Evolutionary conservation across 1,140 invertebrate genomes (phyloP).

Genomic region (Drosophila pachea): DNA sequence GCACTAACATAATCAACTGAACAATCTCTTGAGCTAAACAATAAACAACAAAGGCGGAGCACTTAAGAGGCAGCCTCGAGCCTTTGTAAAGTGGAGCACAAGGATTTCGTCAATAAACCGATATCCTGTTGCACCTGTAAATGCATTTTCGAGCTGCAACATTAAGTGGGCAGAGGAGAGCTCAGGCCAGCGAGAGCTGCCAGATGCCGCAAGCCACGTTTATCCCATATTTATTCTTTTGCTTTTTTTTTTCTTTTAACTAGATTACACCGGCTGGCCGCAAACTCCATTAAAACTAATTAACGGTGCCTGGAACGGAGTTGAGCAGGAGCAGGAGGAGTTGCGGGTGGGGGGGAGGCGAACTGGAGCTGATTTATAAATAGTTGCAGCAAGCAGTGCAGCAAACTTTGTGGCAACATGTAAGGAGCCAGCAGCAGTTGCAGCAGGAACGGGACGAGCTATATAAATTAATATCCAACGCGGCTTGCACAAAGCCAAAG

Average conservation of each 20-base stretch:
- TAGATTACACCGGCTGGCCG: constrained; percentile 15
- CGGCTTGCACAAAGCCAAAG: constrained; percentile 16
- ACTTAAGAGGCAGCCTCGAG: constrained; percentile 4
- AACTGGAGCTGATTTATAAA: constrained; percentile 18
- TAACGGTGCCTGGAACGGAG: constrained; percentile 36
- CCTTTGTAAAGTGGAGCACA: not conserved
- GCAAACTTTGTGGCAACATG: constrained; percentile 28
- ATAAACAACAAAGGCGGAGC: constrained; percentile 13
- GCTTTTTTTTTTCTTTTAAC: constrained; percentile 25
- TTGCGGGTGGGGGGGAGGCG: too few relatives aligned
- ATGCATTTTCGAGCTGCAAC: not conserved
- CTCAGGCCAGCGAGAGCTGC: not conserved
- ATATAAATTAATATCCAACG: constrained; percentile 55
- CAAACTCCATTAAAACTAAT: constrained; percentile 66
- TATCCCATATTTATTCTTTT: constrained; percentile 17
- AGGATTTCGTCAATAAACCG: not conserved
- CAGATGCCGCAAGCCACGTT: not conserved
- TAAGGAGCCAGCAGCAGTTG: not conserved
- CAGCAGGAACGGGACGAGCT: constrained; percentile 23
- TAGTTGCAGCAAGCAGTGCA: constrained; percentile 35
- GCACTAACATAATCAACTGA: constrained; percentile 14
- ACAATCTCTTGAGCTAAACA: constrained; percentile 31
- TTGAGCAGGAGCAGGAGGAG: not conserved
- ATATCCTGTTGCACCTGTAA: constrained; percentile 9
- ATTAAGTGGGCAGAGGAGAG: not conserved